Base-by-base conservation (phyloP, 2,888 invertebrate species). In the Dynastes tityus region DNA sequence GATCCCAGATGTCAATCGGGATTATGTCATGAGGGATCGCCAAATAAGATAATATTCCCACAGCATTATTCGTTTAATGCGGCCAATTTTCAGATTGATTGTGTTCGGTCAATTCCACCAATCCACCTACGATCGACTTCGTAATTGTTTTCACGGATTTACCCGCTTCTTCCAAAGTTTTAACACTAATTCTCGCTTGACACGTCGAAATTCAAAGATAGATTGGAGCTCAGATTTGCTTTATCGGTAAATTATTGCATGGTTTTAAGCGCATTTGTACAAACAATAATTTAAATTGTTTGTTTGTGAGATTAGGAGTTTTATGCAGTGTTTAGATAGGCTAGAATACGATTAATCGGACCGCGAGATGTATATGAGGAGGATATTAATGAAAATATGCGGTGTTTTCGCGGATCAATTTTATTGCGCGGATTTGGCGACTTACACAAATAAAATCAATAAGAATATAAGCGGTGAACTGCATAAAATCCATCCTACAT, bases 271-370 rank as follows among this genome's bases (percentile, higher is more conserved):
- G 55, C 37, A 74, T 45, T 74, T 74, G 32, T 27, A 58, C 45
- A 61, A 74, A 61, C 61, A 45, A 68, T 68, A 51, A 61, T 61
- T 74, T 61, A 37, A 61, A 61, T 55, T 74, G 61, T 74, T 74
- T 74, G 61, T 74, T 61, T 74, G 61, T 74, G 40, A 45, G 73
- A 74, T 74, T 63, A 61, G 45, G n/a, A 2, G 49, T 74, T 45
- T 74, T 22, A 45, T 61, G 16, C 22, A 8, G 22, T 22, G 55
- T 22, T 55, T 55, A 55, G 22, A 55, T 22, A 55, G 16, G n/a
- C 16, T 22, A 22, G 16, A 16, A 55, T 55, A 55, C 55, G 22
- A 55, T 55, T 55, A 55, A 22, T 55, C 55, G 22, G 4, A 1
- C 22, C 22, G 22, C 55, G 22, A 55, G 22, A 55, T 55, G 22